Evolutionary conservation across 2,113 vertebrate genomes (phyloP).

Genomic region (Lontra canadensis): DNA sequence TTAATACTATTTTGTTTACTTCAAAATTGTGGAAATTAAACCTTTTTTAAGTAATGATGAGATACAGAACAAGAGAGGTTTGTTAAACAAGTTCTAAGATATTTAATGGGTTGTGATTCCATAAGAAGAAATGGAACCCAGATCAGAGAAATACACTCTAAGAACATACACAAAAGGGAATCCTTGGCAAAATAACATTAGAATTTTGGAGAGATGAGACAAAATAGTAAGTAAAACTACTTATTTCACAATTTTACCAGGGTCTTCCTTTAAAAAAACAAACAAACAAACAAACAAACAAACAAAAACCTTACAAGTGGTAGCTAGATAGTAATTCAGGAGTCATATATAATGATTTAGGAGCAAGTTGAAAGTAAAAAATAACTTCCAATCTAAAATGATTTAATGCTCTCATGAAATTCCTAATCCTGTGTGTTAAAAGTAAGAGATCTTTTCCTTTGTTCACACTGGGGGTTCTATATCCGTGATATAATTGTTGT

Average conservation of each 20-base stretch:
- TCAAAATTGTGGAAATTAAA: background rate
- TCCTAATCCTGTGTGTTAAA: background rate
- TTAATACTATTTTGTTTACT: background rate
- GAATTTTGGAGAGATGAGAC: background rate
- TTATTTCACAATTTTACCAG: background rate
- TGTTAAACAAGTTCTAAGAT: background rate
- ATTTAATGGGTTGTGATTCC: background rate
- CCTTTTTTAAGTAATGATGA: background rate
- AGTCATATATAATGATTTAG: background rate
- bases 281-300: too few species aligned
- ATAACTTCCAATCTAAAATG: background rate
- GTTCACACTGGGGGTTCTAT: background rate
- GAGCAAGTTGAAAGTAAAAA: background rate
- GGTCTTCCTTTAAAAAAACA: background rate
- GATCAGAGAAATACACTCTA: background rate
- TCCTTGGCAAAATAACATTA: background rate
- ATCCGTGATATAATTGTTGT: background rate
- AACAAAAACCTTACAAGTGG: background rate
- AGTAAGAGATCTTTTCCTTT: background rate
- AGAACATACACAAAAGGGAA: background rate
- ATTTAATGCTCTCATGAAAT: background rate
- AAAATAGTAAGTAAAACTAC: background rate
- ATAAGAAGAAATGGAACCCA: background rate
- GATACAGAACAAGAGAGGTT: background rate
- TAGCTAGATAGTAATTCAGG: background rate